Evolutionary conservation across 2,888 invertebrate genomes (phyloP), one percentile per base, ranked within the genome.

Genomic region (Tiliacea aurago): DNA sequence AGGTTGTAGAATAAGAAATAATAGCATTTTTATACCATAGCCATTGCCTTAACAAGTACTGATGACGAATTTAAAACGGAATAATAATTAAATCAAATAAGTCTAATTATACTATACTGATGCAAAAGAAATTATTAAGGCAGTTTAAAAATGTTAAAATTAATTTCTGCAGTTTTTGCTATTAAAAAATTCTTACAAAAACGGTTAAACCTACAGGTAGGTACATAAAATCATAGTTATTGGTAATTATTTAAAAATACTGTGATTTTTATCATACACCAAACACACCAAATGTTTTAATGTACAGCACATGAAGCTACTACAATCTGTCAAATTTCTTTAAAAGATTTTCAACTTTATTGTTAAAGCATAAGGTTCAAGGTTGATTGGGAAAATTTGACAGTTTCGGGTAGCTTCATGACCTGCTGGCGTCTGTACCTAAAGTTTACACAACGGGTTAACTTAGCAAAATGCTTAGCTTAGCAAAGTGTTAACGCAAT

Each of bases 1-100:
- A 11, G 4, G 18, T 72, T 51, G 23, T 23, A 73, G 15, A 45
- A 45, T 59, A 23, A 72, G 23, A 59, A 10, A n/a, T 41, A 49
- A 45, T 11, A 41, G n/a, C 23, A 45, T 13, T 61, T 70, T 73
- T n/a, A 45, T 28, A 73, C 23, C 41, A 49, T 58, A 43, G 4
- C 28, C 18, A 23, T 45, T 20, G 23, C 59, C 59, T 59, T 51
- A 43, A 28, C 5, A 51, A 49, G 4, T 49, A 73, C 55, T 74
- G 53, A 73, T 41, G 53, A 61, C 45, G 73, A 73, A 72, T 72
- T 72, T 73, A 61, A 72, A 70, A 51, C 51, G n/a, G 5, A 55
- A 55, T 45, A 70, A 70, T 70, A 41, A 45, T 37, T 6, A 55
- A 37, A 53, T 43, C 5, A 51, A n/a, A 28, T 15, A 49, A 6